Base-by-base conservation (phyloP, 2,888 invertebrate species). In the Nomada ruficornis region DNA sequence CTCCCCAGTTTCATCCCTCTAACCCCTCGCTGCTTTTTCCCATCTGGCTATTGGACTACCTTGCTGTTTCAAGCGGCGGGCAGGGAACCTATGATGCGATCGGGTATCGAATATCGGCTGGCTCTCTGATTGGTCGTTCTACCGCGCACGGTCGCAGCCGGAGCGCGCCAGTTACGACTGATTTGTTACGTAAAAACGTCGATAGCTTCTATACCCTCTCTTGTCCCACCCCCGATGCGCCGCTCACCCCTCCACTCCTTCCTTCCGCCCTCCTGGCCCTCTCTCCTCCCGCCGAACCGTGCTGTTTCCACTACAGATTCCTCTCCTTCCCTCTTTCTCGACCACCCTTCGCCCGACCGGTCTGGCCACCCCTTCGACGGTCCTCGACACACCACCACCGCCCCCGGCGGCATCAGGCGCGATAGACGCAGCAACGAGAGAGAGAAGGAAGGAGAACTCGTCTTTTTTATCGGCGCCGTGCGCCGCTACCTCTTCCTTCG, bases 111-210 rank as follows among this genome's bases (percentile, higher is more conserved):
- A 91, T 94, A 94, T 94, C 94, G 94, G 93, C 93, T 93, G 88
- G 91, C 89, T 88, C 90, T 93, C 92, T 90, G 91, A 94, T 94
- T 94, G 94, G 94, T 91, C 86, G 91, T 86, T 89, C 89, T 86
- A 88, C 88, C 91, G 92, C 93, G 92, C 93, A 92, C 92, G 91
- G 92, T 91, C 91, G 90, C 91, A 86, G 82, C 85, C 83, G 85
- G 91, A 90, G 91, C 91, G 90, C 90, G 91, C 91, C 91, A 92
- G 93, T 93, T 93, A 92, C 94, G 93, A 94, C 93, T 93, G 94
- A 94, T 94, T 93, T 93, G 93, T 93, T 93, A 93, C 93, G 93
- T 93, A 94, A 93, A 94, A 94, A 94, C 94, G 94, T 94, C 94
- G 93, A 94, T 94, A 94, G 92, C 91, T 91, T 91, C 91, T 92